Percentiles rank a stretch among this genome's conserved stretches.
Evolutionary conservation across 2,888 invertebrate genomes (phyloP).

Genomic region (Schrankia costaestrigalis): DNA sequence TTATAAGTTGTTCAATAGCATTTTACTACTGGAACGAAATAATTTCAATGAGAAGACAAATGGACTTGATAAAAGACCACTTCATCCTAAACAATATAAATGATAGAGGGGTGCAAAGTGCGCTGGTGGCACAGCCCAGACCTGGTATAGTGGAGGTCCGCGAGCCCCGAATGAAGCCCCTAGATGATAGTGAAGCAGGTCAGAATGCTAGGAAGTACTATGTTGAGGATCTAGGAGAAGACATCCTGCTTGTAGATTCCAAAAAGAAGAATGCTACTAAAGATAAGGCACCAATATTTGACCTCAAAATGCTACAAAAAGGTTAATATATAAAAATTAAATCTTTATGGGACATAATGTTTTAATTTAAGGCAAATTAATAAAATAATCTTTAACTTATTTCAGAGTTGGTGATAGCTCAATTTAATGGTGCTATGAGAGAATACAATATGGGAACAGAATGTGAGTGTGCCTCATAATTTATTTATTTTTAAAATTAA

Average conservation of each 20-base stretch:
- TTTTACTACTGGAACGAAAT: conserved; percentile 73
- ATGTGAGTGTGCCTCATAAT: conserved; percentile 56
- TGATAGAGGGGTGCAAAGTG: conserved; percentile 50
- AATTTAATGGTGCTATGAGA: conserved; percentile 61
- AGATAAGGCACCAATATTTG: conserved; percentile 42
- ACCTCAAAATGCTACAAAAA: conserved; percentile 51
- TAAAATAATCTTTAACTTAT: conserved; percentile 11
- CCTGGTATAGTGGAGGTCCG: conserved; percentile 38
- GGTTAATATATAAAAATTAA: conserved; percentile 35
- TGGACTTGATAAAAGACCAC: conserved; percentile 62
- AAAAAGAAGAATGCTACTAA: conserved; percentile 57
- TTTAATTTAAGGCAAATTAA: neutral
- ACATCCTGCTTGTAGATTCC: conserved; percentile 64
- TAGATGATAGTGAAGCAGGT: conserved; percentile 35
- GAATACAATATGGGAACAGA: conserved; percentile 54
- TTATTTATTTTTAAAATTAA: too few species aligned
- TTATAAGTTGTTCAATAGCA: conserved; percentile 61
- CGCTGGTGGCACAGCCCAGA: conserved; percentile 45
- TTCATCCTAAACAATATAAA: conserved; percentile 50
- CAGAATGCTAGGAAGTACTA: conserved; percentile 51
- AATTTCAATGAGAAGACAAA: conserved; percentile 60
- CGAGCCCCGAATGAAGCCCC: conserved; percentile 46
- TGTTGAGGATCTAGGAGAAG: conserved; percentile 66
- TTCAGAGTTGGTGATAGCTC: conserved; percentile 64
- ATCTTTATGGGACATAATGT: neutral